Conservation (phyloP, 1,140 invertebrate species). For the Phymastichus coffea region DNA sequence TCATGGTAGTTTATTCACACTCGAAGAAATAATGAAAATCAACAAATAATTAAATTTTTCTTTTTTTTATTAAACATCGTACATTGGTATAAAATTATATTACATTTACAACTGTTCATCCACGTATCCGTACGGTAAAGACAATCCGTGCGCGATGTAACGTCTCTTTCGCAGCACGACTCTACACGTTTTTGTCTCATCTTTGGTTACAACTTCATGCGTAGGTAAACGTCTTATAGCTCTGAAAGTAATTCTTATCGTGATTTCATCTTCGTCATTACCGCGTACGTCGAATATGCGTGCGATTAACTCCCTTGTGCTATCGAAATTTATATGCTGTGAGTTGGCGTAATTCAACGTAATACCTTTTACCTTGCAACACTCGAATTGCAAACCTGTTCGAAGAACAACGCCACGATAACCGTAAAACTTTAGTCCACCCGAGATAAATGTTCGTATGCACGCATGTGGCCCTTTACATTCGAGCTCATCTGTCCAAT, state of each 20-base stretch:
- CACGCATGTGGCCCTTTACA: constrained; percentile 27
- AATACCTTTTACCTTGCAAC: constrained; percentile 31
- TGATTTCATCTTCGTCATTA: neutral
- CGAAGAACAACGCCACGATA: neutral
- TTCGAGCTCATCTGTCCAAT: constrained; percentile 39
- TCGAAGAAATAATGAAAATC: too few relatives aligned
- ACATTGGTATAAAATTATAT: too few relatives aligned
- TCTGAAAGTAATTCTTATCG: neutral
- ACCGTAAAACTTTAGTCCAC: neutral
- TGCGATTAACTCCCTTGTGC: neutral
- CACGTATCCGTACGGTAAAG: neutral
- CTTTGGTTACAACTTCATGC: neutral
- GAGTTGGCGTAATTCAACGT: constrained; percentile 21
- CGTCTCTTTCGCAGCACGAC: neutral
- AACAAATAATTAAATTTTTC: too few relatives aligned
- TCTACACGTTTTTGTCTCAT: neutral
- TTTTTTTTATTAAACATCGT: too few relatives aligned
- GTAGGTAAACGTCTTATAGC: neutral
- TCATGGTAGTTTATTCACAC: too few relatives aligned
- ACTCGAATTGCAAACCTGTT: neutral
- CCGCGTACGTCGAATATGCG: neutral
- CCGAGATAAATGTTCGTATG: constrained; percentile 31
- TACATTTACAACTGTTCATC: too few relatives aligned
- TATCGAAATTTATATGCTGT: neutral
- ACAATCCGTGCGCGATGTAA: neutral